phyloP scores from a whole-genome alignment of 1,140 invertebrate genomes.

The Scaptomyza hsui region DNA sequence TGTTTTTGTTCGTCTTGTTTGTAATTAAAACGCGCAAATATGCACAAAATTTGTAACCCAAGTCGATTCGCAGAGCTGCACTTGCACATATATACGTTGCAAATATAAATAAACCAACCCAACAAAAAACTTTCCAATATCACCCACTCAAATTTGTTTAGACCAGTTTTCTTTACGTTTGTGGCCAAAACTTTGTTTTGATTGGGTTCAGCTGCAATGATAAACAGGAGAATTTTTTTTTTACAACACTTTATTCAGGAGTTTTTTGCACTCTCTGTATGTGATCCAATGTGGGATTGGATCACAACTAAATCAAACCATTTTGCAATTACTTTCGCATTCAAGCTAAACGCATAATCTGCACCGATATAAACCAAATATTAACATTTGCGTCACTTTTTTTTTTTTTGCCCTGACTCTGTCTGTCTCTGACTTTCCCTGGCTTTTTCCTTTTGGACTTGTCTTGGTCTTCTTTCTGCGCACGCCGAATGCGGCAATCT shows the following conservation, averaged over 20 bases:
- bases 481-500: conserved; percentile 62
- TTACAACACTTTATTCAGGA: not conserved
- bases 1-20: conserved; percentile 38
- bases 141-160: conserved; percentile 50
- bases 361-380: conserved; percentile 41
- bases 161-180: conserved; percentile 42
- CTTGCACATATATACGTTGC: conserved; percentile 33
- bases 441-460: conserved; percentile 7
- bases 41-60: conserved; percentile 54
- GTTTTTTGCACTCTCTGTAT: not conserved
- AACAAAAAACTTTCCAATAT: conserved; percentile 53
- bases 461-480: conserved; percentile 11
- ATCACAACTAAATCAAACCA: conserved; percentile 25
- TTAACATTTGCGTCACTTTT: conserved; percentile 50
- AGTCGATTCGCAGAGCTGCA: conserved; percentile 36
- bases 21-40: conserved; percentile 72
- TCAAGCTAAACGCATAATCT: conserved; percentile 17
- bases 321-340: conserved; percentile 31
- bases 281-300: conserved; percentile 7
- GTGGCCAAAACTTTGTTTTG: conserved; percentile 4
- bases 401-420: conserved; percentile 24
- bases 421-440: conserved; percentile 28
- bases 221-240: conserved; percentile 11
- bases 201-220: conserved; percentile 31
- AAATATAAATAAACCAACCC: conserved; percentile 41